phyloP scores from a whole-genome alignment of 2,113 vertebrate genomes.

The Caranx ignobilis region DNA sequence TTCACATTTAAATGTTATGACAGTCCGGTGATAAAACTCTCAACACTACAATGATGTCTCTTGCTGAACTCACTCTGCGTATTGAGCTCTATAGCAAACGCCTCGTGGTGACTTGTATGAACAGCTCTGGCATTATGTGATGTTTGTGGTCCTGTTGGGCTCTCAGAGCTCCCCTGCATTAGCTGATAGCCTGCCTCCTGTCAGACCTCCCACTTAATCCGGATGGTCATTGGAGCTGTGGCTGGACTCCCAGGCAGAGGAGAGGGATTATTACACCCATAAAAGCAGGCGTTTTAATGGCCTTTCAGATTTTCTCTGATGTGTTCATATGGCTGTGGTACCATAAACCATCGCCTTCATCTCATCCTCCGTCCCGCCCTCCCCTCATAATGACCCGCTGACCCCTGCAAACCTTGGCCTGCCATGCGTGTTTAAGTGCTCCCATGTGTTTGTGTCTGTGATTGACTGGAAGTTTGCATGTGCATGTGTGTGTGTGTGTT shows the following conservation, averaged over 20 bases:
- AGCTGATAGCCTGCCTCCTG: conserved; percentile 74
- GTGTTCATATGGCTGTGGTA: conserved; percentile 73
- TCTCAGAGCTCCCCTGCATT: conserved; percentile 67
- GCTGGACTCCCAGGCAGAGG: conserved; percentile 68
- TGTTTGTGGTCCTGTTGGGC: conserved; percentile 62
- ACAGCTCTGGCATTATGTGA: conserved; percentile 40
- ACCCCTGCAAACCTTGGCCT: conserved; percentile 72
- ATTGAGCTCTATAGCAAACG: conserved; percentile 21
- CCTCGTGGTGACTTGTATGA: conserved; percentile 42
- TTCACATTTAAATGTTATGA: conserved; percentile 34
- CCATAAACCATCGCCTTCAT: conserved; percentile 76
- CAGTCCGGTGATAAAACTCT: conserved; percentile 21
- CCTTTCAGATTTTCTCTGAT: conserved; percentile 78
- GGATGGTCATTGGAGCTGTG: conserved; percentile 65
- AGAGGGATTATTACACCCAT: conserved; percentile 81
- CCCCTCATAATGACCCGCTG: conserved; percentile 53
- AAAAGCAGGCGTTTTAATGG: conserved; percentile 83
- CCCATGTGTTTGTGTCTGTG: conserved; percentile 48
- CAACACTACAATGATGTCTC: conserved; percentile 1
- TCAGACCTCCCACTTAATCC: conserved; percentile 77
- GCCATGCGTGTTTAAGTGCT: conserved; percentile 59
- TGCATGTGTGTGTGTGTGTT: conserved; percentile 9
- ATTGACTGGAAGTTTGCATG: conserved; percentile 47
- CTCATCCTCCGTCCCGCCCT: conserved; percentile 17
- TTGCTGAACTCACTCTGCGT: not conserved